phyloP scores from a whole-genome alignment of 2,888 invertebrate species.

The Drosophila kambysellisi region DNA sequence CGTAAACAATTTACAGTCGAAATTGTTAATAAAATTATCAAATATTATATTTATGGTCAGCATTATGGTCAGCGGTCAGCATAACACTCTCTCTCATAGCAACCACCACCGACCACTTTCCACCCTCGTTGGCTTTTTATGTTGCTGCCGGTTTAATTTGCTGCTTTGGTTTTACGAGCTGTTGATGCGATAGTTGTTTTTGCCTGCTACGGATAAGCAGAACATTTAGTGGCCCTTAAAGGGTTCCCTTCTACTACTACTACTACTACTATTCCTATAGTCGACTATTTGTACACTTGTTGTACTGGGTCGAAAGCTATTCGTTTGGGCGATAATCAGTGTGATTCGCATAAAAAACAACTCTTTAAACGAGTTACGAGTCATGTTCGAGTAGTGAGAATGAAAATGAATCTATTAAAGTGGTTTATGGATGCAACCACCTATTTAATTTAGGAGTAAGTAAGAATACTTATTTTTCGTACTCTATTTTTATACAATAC shows the following conservation, averaged over 20 bases:
- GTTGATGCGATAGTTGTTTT: conserved; percentile 72
- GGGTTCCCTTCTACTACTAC: conserved; percentile 6
- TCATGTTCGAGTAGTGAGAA: conserved; percentile 44
- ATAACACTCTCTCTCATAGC: not conserved
- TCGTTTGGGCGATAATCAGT: conserved; percentile 36
- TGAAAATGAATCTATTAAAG: conserved; percentile 21
- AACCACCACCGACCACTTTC: not conserved
- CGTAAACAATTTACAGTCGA: conserved; percentile 78
- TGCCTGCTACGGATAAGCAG: conserved; percentile 39
- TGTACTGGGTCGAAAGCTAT: conserved; percentile 19
- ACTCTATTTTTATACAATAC: not conserved
- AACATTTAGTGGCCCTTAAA: conserved; percentile 45
- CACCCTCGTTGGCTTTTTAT: conserved; percentile 60
- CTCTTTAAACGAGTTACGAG: conserved; percentile 52
- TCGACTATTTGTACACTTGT: conserved; percentile 13
- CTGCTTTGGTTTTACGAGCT: conserved; percentile 80
- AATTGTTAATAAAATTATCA: conserved; percentile 82
- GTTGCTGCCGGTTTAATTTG: conserved; percentile 70
- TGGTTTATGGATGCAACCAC: not conserved
- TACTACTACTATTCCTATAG: not conserved
- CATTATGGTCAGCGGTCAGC: conserved; percentile 58
- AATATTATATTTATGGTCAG: conserved; percentile 80
- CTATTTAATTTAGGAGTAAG: not conserved
- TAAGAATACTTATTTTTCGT: not conserved
- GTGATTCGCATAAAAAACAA: conserved; percentile 46